These are phyloP conservation scores for Adelognathus sp. DNA, from an alignment of 2,888 invertebrate genomes.

Conservation along the genomic window DNA sequence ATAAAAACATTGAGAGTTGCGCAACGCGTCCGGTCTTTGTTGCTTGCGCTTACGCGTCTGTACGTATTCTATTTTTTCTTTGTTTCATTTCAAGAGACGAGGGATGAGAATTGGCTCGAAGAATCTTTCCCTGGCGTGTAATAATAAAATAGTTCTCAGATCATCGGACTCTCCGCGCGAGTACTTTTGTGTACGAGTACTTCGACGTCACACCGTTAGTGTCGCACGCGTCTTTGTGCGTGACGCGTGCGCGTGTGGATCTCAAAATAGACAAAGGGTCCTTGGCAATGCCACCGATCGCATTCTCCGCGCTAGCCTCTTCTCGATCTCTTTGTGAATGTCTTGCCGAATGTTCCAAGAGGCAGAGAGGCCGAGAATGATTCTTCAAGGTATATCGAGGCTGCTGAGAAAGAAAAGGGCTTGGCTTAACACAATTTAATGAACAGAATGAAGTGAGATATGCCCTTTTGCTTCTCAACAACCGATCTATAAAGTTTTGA, in stretches of 20 bases:
- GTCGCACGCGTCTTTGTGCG: constrained; percentile 43
- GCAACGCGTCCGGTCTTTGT: constrained; percentile 76
- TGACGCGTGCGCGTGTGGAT: constrained; percentile 53
- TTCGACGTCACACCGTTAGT: constrained; percentile 29
- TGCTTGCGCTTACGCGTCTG: constrained; percentile 32
- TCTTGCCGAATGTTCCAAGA: constrained; percentile 38
- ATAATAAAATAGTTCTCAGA: constrained; percentile 8
- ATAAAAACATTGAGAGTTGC: constrained; percentile 73
- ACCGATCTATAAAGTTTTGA: no score
- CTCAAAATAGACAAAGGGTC: constrained; percentile 67
- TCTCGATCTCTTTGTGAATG: constrained; percentile 35
- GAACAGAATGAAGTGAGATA: no score
- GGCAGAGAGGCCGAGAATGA: neutral
- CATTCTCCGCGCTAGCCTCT: constrained; percentile 60
- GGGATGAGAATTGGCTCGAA: neutral
- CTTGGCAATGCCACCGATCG: constrained; percentile 65
- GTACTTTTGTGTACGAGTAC: neutral
- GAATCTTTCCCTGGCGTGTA: neutral
- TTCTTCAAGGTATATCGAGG: neutral
- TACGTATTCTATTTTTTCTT: constrained; percentile 18
- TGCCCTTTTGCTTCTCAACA: no score
- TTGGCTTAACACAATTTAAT: no score
- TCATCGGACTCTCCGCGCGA: neutral
- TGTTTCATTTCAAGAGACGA: neutral
- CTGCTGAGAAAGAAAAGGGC: no score